Evolutionary conservation across 2,888 invertebrate genomes (phyloP).

Genomic region (Chaetoderma sp.): DNA sequence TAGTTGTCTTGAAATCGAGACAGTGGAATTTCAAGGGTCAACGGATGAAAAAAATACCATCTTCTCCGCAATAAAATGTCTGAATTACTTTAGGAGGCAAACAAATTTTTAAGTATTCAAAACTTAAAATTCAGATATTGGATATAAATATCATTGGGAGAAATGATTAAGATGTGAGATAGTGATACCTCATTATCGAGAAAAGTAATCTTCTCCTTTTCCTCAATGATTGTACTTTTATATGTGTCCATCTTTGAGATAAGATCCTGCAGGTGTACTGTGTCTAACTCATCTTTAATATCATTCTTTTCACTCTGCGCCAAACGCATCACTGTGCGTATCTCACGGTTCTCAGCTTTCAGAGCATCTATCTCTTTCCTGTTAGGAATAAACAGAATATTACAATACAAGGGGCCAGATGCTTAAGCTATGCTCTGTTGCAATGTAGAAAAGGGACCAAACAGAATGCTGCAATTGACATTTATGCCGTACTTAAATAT

Average conservation of each 20-base stretch:
- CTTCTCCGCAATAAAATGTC: not conserved
- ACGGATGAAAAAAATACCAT: not conserved
- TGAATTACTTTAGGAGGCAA: not conserved
- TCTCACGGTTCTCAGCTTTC: slow-evolving; percentile 50
- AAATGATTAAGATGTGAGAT: not conserved
- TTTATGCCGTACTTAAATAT: too few species aligned
- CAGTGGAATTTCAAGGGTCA: too few species aligned
- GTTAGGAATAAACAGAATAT: slow-evolving; percentile 1
- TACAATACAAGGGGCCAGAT: not conserved
- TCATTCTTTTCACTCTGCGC: slow-evolving; percentile 51
- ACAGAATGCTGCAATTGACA: not conserved
- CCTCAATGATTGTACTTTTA: slow-evolving; percentile 39
- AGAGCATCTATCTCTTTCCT: slow-evolving; percentile 49
- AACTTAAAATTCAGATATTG: not conserved
- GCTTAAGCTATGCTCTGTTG: not conserved
- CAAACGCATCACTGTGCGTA: slow-evolving; percentile 43
- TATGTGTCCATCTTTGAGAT: slow-evolving; percentile 42
- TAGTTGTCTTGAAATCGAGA: too few species aligned
- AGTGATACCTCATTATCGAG: slow-evolving; percentile 49
- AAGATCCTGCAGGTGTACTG: slow-evolving; percentile 39
- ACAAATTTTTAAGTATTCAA: too few species aligned
- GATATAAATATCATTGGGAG: not conserved
- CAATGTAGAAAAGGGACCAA: not conserved
- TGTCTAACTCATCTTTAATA: slow-evolving; percentile 41
- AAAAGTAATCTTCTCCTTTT: slow-evolving; percentile 41